These are phyloP conservation scores for Corythaixoides concolor DNA, from an alignment of 2,113 vertebrate genomes.

Conservation along the genomic window DNA sequence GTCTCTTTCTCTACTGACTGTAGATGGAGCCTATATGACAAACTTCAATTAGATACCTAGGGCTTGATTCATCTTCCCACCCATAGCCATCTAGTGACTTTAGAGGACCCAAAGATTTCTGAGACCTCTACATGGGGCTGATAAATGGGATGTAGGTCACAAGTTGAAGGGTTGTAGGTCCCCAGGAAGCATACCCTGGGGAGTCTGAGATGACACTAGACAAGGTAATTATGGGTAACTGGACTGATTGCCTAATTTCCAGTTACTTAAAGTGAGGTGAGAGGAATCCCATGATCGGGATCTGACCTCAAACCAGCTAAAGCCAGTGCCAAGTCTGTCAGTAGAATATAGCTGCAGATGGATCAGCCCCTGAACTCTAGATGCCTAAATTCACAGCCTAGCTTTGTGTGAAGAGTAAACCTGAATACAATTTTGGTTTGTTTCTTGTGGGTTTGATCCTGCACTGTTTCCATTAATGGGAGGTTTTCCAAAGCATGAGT, in stretches of 20 bases:
- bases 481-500: background rate
- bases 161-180: background rate
- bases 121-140: background rate
- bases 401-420: background rate
- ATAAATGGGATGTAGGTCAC: background rate
- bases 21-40: background rate
- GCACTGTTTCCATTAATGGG: background rate
- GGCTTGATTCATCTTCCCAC: background rate
- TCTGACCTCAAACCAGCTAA: background rate
- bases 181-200: background rate
- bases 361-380: background rate
- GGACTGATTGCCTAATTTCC: background rate
- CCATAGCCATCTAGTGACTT: background rate
- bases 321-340: background rate
- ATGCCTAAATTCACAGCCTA: background rate
- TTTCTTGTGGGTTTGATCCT: background rate
- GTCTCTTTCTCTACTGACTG: background rate
- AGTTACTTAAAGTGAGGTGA: background rate
- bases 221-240: background rate
- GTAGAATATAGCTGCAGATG: background rate
- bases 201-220: background rate
- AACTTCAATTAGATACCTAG: background rate
- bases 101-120: background rate
- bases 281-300: background rate
- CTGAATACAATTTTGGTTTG: background rate